Evolutionary conservation across 2,113 vertebrate genomes (phyloP).

Genomic region (Syngnathus floridae): DNA sequence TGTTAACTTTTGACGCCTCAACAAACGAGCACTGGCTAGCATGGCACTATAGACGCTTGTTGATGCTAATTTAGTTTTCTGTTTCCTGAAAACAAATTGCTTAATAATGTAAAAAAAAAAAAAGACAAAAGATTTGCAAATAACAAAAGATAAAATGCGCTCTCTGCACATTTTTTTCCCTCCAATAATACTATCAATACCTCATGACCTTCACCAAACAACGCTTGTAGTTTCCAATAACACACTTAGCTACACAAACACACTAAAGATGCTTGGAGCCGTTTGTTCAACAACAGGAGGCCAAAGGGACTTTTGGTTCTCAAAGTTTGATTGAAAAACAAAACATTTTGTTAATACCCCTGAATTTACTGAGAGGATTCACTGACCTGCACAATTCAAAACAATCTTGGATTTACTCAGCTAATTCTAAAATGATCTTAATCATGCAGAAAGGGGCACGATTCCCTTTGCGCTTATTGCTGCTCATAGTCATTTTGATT

Average conservation of each 20-base stretch:
- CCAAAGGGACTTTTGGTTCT: conserved; percentile 77
- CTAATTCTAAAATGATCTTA: conserved; percentile 73
- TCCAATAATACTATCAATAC: conserved; percentile 79
- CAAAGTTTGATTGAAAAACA: conserved; percentile 64
- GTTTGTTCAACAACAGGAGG: conserved; percentile 69
- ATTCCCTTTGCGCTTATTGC: conserved; percentile 79
- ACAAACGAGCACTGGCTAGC: conserved; percentile 68
- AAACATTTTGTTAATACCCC: conserved; percentile 71
- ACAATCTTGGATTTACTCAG: conserved; percentile 79
- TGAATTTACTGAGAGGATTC: conserved; percentile 84
- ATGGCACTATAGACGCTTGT: conserved; percentile 68
- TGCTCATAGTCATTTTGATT: conserved; percentile 73
- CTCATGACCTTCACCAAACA: conserved; percentile 75
- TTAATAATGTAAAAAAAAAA: conserved; percentile 71
- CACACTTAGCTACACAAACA: conserved; percentile 62
- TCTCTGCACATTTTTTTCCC: conserved; percentile 72
- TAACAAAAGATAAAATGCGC: conserved; percentile 61
- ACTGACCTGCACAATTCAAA: conserved; percentile 92
- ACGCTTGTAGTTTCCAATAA: conserved; percentile 64
- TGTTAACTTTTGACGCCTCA: conserved; percentile 71
- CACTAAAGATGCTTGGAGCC: conserved; percentile 61
- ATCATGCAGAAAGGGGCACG: conserved; percentile 64
- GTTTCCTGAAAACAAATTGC: conserved; percentile 92
- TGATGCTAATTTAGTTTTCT: conserved; percentile 79
- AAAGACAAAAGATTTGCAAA: no score